A percentile compares a stretch with the other conserved stretches of the same genome.
Evolutionary conservation across 2,888 invertebrate species (phyloP).

Genomic region (Stenchaetothrips biformis): DNA sequence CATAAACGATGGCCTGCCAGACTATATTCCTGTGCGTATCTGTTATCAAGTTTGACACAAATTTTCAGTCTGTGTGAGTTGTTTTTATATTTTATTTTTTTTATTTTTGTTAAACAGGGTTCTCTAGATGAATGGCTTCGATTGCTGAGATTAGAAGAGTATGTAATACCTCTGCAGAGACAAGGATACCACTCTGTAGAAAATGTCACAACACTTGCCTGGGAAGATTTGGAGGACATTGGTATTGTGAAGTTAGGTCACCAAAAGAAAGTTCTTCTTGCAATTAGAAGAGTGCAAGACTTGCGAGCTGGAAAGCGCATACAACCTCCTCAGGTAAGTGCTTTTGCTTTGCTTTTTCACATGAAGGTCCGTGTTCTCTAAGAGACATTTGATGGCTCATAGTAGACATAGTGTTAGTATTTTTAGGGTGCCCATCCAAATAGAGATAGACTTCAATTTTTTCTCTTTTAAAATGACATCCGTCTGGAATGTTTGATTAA

Average conservation of each 20-base stretch:
- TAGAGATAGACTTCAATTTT: not conserved
- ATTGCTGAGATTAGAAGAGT: conserved; percentile 85
- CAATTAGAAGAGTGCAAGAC: conserved; percentile 93
- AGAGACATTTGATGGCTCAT: no score
- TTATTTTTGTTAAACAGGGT: conserved; percentile 55
- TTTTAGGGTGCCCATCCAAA: not conserved
- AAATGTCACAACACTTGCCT: conserved; percentile 89
- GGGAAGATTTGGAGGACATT: conserved; percentile 99
- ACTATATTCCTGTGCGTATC: conserved; percentile 78
- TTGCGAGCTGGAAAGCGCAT: conserved; percentile 74
- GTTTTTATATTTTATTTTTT: conserved; percentile 31
- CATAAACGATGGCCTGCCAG: conserved; percentile 90
- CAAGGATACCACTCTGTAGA: conserved; percentile 94
- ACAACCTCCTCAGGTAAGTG: conserved; percentile 44
- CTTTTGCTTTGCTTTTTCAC: conserved; percentile 29
- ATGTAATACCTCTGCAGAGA: conserved; percentile 79
- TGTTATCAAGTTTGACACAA: not conserved
- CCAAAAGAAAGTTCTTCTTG: conserved; percentile 95
- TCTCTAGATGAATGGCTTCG: conserved; percentile 94
- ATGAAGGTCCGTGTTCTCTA: conserved; percentile 27
- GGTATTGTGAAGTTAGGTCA: conserved; percentile 91
- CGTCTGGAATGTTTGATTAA: not conserved
- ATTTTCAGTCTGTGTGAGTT: conserved; percentile 20
- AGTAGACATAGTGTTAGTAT: not conserved
- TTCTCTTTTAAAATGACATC: not conserved